A percentile compares a stretch with the other conserved stretches of the same genome.
These are phyloP conservation scores for Morpho deidamia DNA, from an alignment of 2,888 invertebrate genomes.

Conservation along the genomic window DNA sequence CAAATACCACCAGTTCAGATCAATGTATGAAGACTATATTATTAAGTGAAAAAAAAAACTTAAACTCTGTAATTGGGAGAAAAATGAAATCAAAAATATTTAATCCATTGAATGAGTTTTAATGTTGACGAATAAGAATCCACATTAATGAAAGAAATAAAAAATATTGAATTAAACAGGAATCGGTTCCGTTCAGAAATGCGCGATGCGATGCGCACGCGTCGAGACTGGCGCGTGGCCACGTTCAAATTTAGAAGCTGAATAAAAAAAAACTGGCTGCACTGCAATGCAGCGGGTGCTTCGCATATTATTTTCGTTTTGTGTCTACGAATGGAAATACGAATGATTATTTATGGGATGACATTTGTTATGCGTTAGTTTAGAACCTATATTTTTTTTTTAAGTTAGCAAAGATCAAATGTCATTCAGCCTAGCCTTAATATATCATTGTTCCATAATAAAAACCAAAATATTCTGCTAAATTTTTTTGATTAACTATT, in stretches of 20 bases:
- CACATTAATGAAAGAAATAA: constrained; percentile 13
- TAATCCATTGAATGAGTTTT: background rate
- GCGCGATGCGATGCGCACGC: constrained; percentile 56
- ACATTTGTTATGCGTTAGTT: constrained; percentile 10
- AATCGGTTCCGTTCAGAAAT: constrained; percentile 42
- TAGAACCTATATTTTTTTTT: background rate
- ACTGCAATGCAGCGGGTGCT: constrained; percentile 62
- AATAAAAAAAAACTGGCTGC: constrained; percentile 60
- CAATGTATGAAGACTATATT: background rate
- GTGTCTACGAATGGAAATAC: constrained; percentile 29
- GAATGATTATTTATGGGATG: constrained; percentile 30
- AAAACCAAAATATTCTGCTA: no score
- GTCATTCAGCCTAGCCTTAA: no score
- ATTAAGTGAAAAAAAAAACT: background rate
- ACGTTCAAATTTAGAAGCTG: constrained; percentile 70
- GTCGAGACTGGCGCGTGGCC: constrained; percentile 68
- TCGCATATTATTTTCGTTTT: constrained; percentile 54
- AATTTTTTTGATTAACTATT: no score
- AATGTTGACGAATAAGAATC: constrained; percentile 5
- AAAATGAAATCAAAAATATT: background rate
- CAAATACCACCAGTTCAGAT: background rate
- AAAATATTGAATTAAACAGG: constrained; percentile 26
- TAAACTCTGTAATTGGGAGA: background rate
- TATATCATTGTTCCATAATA: no score
- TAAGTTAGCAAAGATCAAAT: background rate